Conservation (phyloP, 2,797 vertebrate genomes). For the Lagorchestes hirsutus region DNA sequence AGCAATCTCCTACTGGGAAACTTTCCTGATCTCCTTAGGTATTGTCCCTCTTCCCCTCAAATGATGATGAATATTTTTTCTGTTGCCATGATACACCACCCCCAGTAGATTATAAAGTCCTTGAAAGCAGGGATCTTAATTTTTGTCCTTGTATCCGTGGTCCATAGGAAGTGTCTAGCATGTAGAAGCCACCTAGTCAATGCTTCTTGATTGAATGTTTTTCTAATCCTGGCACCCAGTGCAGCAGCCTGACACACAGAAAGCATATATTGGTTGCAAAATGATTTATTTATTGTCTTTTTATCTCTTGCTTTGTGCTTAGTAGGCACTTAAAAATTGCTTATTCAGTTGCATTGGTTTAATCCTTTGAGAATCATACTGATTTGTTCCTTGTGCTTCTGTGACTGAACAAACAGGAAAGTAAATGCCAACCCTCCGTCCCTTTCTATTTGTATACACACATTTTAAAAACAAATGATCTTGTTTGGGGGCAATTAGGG, state of each 20-base stretch:
- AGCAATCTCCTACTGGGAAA: neutral
- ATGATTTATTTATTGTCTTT: neutral
- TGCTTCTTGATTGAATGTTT: neutral
- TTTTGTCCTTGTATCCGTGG: neutral
- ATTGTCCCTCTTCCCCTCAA: neutral
- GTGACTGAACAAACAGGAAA: slow-evolving; percentile 59
- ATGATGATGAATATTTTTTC: neutral
- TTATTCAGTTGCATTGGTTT: neutral
- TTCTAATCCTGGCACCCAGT: neutral
- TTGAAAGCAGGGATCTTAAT: neutral
- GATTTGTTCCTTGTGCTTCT: slow-evolving; percentile 37
- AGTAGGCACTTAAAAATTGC: neutral
- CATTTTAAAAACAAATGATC: slow-evolving; percentile 61
- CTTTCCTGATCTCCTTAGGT: neutral
- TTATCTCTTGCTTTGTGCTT: neutral
- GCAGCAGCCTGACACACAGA: neutral
- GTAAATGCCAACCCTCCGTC: slow-evolving; percentile 46
- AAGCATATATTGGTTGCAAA: neutral
- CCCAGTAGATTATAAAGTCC: neutral
- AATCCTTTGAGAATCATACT: slow-evolving; percentile 60
- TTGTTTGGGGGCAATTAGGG: slow-evolving; percentile 72
- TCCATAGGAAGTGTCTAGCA: neutral
- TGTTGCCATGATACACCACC: neutral
- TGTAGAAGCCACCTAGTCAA: neutral
- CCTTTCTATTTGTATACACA: slow-evolving; percentile 59